phyloP scores from a whole-genome alignment of 2,888 invertebrate species.

The Choristoneura rosaceana region DNA sequence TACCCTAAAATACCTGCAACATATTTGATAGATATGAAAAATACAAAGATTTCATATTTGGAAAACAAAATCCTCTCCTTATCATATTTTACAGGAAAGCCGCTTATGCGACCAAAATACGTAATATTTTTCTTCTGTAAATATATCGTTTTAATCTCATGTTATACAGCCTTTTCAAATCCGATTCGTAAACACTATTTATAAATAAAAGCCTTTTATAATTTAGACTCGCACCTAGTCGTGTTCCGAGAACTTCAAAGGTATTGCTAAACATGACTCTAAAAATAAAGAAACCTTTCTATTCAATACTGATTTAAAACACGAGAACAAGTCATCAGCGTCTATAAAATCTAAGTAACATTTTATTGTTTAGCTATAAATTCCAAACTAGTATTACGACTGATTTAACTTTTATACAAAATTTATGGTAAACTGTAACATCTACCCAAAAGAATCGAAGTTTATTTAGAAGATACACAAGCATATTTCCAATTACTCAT shows the following conservation, averaged over 20 bases:
- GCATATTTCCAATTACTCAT: conserved; percentile 20
- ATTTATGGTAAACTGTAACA: conserved; percentile 6
- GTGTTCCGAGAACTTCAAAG: neutral
- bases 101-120: conserved; percentile 41
- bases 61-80: conserved; percentile 37
- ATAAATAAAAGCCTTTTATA: neutral
- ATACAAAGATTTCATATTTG: conserved; percentile 31
- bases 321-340: neutral
- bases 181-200: neutral
- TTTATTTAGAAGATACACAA: conserved; percentile 9
- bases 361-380: neutral
- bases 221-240: neutral
- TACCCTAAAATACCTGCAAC: neutral
- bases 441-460: conserved; percentile 5
- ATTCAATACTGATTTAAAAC: neutral
- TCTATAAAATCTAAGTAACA: neutral
- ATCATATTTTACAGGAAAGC: conserved; percentile 39
- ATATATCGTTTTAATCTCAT: conserved; percentile 35
- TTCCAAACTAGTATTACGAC: neutral
- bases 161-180: neutral
- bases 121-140: conserved; percentile 32
- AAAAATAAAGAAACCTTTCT: neutral
- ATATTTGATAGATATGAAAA: conserved; percentile 3
- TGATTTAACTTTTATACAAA: neutral
- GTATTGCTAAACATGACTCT: neutral